Evolutionary conservation across 2,113 vertebrate genomes (phyloP).

Genomic region (Nannospalax galili): DNA sequence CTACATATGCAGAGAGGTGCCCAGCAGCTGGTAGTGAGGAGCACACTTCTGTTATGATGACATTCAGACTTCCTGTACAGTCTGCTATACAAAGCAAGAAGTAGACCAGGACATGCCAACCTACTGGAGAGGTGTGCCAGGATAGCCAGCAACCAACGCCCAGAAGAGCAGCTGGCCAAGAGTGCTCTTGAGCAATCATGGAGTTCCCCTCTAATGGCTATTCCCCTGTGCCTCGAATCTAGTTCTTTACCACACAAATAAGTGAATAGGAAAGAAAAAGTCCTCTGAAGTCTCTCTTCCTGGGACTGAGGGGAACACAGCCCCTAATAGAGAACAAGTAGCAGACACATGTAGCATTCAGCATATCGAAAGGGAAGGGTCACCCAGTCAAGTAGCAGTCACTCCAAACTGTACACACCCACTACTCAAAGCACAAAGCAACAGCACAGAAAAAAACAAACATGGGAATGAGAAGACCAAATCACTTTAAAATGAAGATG

Average conservation of each 20-base stretch:
- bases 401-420: background rate
- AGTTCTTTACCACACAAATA: background rate
- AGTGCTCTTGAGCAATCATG: background rate
- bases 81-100: background rate
- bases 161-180: background rate
- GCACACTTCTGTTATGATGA: background rate
- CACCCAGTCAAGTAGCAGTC: background rate
- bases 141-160: fast-evolving
- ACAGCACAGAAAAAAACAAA: background rate
- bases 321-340: background rate
- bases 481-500: background rate
- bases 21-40: background rate
- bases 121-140: background rate
- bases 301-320: background rate
- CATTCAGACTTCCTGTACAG: background rate
- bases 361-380: background rate
- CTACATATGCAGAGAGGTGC: background rate
- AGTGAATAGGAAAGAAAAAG: background rate
- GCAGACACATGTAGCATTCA: background rate
- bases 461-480: background rate
- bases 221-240: too few relatives aligned
- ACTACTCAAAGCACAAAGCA: background rate
- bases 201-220: background rate
- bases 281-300: background rate
- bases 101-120: background rate